Evolutionary conservation across 2,888 invertebrate species (phyloP), one percentile per base, ranked within the genome.

Genomic region (Standfussiana lucernea): DNA sequence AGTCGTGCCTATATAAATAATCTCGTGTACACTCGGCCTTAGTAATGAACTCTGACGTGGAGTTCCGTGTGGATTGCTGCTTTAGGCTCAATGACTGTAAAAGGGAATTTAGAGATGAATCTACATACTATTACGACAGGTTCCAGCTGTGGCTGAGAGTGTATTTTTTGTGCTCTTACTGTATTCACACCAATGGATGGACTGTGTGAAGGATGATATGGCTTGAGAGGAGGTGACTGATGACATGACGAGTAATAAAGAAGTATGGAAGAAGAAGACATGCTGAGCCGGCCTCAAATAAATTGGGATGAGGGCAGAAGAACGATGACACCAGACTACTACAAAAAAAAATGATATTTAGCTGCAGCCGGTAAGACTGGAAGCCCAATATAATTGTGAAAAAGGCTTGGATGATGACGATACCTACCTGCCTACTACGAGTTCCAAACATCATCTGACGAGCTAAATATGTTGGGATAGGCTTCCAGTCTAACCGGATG

Each of bases 1-100:
- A 79, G 59, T 62, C 24, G 79, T 61, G 37, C 66, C 66, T 70
- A 73, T 70, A 40, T 64, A 77, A 66, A 84, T 72, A 80, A 71
- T 65, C 28, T 53, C 56, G 42, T 75, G 61, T 65, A 70, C 72
- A 42, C 71, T 72, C 45, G 24, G 53, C 70, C 28, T 47, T 73
- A 45, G 28, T 80, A 77, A 84, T 42, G 13, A 80, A 72, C 35
- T 74, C 7, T 66, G 80, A 80, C 70, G 42, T 40, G 15, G 45
- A 71, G 11, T 71, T 64, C 62, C 62, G 24, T 59, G 15, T 35
- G 13, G 18, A 68, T 50, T 70, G 18, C 32, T 37, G 32, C n/a
- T 8, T 45, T 74, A 61, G 21, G 18, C 45, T 68, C 7, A 37
- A 45, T 66, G 1, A 37, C 5, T 67, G 53, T 35, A 10, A 21